phyloP scores from a whole-genome alignment of 2,113 vertebrate genomes.

The Eidolon helvum region DNA sequence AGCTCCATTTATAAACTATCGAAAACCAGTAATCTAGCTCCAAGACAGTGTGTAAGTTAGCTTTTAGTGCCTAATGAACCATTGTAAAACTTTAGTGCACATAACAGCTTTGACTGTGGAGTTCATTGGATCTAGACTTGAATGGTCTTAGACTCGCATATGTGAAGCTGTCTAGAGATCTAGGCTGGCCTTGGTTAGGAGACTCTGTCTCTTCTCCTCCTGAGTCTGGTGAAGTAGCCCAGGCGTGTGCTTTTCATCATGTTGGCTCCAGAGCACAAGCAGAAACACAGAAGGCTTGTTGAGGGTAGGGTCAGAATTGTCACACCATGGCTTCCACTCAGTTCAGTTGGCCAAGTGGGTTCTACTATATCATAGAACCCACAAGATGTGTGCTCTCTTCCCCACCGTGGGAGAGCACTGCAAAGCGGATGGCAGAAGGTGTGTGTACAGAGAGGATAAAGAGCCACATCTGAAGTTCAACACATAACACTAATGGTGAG shows the following conservation, averaged over 20 bases:
- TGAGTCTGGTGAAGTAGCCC: background rate
- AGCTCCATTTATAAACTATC: background rate
- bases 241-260: background rate
- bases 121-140: background rate
- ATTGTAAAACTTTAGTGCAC: background rate
- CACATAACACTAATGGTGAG: background rate
- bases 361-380: background rate
- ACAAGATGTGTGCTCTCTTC: background rate
- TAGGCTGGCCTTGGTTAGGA: background rate
- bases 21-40: background rate
- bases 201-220: background rate
- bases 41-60: background rate
- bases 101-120: background rate
- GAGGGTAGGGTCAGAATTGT: background rate
- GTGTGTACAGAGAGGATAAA: background rate
- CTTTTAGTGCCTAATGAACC: background rate
- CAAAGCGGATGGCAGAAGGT: background rate
- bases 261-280: background rate
- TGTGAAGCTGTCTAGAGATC: background rate
- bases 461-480: background rate
- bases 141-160: background rate
- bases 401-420: background rate
- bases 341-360: rapidly evolving
- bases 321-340: background rate
- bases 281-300: background rate